phyloP scores from a whole-genome alignment of 1,140 invertebrate species.

The Hydropsyche tenuis region DNA sequence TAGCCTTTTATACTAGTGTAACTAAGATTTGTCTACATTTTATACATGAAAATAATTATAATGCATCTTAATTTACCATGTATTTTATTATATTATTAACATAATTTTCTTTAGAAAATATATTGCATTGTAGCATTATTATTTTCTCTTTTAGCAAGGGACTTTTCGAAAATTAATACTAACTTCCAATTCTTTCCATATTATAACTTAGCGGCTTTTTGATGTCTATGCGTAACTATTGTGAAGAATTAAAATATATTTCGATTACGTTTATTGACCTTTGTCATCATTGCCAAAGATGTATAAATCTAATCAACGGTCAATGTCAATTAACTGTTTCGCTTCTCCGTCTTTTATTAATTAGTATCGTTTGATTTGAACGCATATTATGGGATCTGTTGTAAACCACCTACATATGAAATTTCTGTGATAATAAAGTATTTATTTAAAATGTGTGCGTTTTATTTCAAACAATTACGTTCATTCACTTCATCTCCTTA shows the following conservation, averaged over 20 bases:
- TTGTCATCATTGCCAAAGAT: slow-evolving; percentile 8
- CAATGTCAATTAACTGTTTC: slow-evolving; percentile 5
- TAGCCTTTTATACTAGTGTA: too few species aligned
- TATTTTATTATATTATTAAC: not conserved
- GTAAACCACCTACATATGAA: slow-evolving; percentile 40
- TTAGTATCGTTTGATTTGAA: not conserved
- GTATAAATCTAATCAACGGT: not conserved
- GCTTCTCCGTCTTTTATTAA: slow-evolving; percentile 16
- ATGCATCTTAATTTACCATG: slow-evolving; percentile 1
- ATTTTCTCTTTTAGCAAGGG: too few species aligned
- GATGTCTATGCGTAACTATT: not conserved
- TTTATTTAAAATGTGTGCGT: slow-evolving; percentile 22
- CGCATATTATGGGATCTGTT: slow-evolving; percentile 28
- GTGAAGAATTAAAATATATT: not conserved
- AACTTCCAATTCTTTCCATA: not conserved
- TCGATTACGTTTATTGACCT: not conserved
- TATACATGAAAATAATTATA: not conserved
- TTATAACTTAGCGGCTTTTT: not conserved
- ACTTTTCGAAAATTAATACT: too few species aligned
- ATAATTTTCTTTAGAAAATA: too few species aligned
- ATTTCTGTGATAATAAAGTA: slow-evolving; percentile 42
- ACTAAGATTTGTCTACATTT: too few species aligned
- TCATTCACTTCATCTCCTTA: too few species aligned
- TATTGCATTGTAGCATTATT: too few species aligned
- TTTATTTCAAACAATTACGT: slow-evolving; percentile 3